phyloP scores from a whole-genome alignment of 2,888 invertebrate genomes.

The Acanthosepion esculentum region DNA sequence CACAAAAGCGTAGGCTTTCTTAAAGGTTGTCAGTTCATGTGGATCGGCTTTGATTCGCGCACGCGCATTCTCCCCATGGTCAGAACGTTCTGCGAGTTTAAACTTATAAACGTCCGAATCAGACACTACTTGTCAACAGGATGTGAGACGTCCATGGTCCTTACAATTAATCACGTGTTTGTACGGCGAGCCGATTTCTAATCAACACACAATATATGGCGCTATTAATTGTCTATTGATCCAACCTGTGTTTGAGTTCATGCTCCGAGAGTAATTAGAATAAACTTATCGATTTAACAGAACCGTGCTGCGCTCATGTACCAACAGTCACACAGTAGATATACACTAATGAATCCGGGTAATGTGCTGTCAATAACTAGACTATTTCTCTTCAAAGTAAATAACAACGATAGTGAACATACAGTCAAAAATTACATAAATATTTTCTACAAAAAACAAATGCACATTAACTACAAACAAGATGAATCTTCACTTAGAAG shows the following conservation, averaged over 20 bases:
- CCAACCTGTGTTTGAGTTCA: not conserved
- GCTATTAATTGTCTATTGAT: not conserved
- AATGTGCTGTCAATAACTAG: not conserved
- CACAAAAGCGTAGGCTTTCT: not conserved
- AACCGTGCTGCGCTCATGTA: not conserved
- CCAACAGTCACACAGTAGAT: not conserved
- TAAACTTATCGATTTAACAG: not conserved
- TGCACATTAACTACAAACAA: too few species aligned
- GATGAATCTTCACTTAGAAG: too few species aligned
- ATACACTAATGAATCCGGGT: not conserved
- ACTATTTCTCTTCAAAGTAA: too few species aligned
- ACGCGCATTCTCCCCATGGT: not conserved
- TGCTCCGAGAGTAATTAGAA: not conserved
- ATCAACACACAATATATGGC: not conserved
- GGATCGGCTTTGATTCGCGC: not conserved
- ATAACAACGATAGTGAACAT: too few species aligned
- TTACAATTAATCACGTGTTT: not conserved
- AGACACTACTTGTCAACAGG: not conserved
- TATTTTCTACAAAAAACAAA: too few species aligned
- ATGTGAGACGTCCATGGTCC: not conserved
- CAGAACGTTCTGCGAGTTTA: not conserved
- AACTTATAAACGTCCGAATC: not conserved
- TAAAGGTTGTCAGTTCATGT: not conserved
- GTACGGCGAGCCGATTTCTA: not conserved
- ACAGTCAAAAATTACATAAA: too few species aligned